Percentiles rank a stretch among this genome's conserved stretches.
Evolutionary conservation across 2,888 invertebrate genomes (phyloP).

Genomic region (Andrena praecox): DNA sequence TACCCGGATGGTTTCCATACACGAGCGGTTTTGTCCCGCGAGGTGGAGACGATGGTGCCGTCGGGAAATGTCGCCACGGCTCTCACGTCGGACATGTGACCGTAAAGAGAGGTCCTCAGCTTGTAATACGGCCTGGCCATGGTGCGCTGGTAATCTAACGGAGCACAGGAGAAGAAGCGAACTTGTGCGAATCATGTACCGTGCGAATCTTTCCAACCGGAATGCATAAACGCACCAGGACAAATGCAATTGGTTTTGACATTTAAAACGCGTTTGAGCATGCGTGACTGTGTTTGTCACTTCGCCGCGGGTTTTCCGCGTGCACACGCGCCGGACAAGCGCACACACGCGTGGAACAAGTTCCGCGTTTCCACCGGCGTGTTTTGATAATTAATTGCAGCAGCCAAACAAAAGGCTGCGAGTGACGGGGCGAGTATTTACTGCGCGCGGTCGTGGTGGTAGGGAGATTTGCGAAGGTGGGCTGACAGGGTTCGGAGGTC

Average conservation of each 20-base stretch:
- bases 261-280: constrained; percentile 55
- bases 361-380: too few relatives aligned
- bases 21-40: constrained; percentile 94
- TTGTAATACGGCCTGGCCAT: constrained; percentile 87
- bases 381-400: too few relatives aligned
- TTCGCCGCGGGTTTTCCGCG: too few relatives aligned
- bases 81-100: constrained; percentile 95
- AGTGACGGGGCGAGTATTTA: too few relatives aligned
- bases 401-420: too few relatives aligned
- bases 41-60: constrained; percentile 93
- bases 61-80: constrained; percentile 89
- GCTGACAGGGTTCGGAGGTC: too few relatives aligned
- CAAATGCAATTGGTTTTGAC: constrained; percentile 51
- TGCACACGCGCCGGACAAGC: too few relatives aligned
- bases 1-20: constrained; percentile 94
- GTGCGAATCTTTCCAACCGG: constrained; percentile 33
- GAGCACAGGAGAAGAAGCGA: constrained; percentile 23
- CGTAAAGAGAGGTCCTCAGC: constrained; percentile 91
- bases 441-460: too few relatives aligned
- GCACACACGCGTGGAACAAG: too few relatives aligned
- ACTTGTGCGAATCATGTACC: constrained; percentile 40
- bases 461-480: too few relatives aligned
- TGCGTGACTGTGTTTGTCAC: constrained; percentile 39
- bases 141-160: constrained; percentile 32
- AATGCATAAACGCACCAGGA: constrained; percentile 18